Evolutionary conservation across 2,888 invertebrate species (phyloP), one percentile per base, ranked within the genome.

Genomic region (Cylloceria caligata): DNA sequence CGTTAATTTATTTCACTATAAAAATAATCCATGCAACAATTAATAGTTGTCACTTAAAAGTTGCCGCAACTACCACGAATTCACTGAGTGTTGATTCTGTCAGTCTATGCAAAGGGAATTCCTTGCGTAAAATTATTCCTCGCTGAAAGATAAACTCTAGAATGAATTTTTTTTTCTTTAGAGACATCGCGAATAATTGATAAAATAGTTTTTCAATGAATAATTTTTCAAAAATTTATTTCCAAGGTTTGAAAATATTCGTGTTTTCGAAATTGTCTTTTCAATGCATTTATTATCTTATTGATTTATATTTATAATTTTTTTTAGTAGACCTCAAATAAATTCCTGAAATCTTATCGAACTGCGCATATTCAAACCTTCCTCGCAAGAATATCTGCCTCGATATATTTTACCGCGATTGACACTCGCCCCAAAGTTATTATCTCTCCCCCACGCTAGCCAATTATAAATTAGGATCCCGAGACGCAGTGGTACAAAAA

Each of bases 391-490:
- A 65, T 67, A 55, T 69, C 49, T 7, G 60, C 19, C 49, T 36
- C 69, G 78, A 55, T 65, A 83, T 86, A 83, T 83, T 83, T 84
- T 57, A 81, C 78, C 19, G 5, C 76, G 75, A 86, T 84, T 81
- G 85, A 85, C 85, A 83, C 74, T 74, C 65, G 73, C 52, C 71
- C 16, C 79, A 36, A 75, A 85, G 76, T 84, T 83, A 84, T 83
- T 84, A 84, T 83, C 80, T 80, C 71, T n/a, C 69, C 72, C 52
- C 65, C 45, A 67, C 42, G 21, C 24, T 60, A 78, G 57, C 81
- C 83, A 86, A 86, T 86, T 86, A 85, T 86, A 86, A 86, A 86
- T 86, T 85, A 85, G 78, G 80, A 71, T 79, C 79, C 62, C 65
- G 73, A 21, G 19, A 30, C 72, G 76, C 67, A 49, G 72, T 36